Evolutionary conservation across 1,140 invertebrate genomes (phyloP), one percentile per base, ranked within the genome.

Genomic region (Cardiocondyla obscurior): DNA sequence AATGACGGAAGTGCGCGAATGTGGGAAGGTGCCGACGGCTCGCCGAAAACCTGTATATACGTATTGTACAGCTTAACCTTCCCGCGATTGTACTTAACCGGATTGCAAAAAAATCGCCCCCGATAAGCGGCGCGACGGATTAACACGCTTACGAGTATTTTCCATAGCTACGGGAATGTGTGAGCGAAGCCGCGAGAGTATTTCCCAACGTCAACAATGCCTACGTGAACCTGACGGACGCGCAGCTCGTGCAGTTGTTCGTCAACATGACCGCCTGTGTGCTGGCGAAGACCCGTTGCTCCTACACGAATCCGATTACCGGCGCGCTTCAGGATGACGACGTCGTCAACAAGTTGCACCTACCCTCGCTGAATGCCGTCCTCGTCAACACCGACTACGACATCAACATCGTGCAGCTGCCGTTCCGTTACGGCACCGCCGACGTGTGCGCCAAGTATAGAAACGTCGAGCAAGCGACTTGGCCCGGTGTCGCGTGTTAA

Each of bases 201-300:
- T 87, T 90, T 16, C 82, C 90, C 0, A 81, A 33, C 76, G 86
- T 91, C 65, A 83, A 64, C 36, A 30, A n/a, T 3, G 46, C 3
- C 39, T 64, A 76, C 57, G 8, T 19, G 6, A 49, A 49, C 8
- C 44, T 46, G 8, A 90, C 88, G 36, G 86, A 87, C 33, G 44
- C 62, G 0, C 57, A 88, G 39, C 85, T 92, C 22, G 76, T 89
- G n/a, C 87, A 92, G 83, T 74, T 93, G 4, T 91, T 90, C 72
- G 85, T 92, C 30, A 93, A 93, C 64, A 91, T 91, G 12, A 92
- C 89, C 3, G 91, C 91, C 3, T 92, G 92, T 58, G 86, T 93
- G 33, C 60, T 93, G 12, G 92, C 92, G n/a, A 93, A 92, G 64
- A 92, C 90, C 1, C 90, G 92, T 16, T 92, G 92, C 69, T 74